These are phyloP conservation scores for Rhopilema esculentum DNA, from an alignment of 30 jellyfish, hydroid and myxozoan species.

Conservation along the genomic window DNA sequence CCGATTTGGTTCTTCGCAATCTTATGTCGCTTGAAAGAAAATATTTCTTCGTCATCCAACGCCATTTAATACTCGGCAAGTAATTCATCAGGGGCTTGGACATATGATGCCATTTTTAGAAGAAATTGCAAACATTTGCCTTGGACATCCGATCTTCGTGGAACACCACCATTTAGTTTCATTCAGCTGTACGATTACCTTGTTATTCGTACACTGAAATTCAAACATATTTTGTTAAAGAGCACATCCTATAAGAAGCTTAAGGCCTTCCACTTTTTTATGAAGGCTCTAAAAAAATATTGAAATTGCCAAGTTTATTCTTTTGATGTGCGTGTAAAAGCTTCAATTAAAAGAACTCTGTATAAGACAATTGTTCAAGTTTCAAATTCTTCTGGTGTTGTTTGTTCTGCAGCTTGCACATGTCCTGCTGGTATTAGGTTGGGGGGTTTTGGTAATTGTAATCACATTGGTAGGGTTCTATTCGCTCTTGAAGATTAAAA, in stretches of 20 bases:
- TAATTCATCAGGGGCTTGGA: neutral
- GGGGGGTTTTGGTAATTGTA: conserved; percentile 17
- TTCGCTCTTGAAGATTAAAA: neutral
- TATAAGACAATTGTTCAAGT: neutral
- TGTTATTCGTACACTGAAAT: conserved; percentile 43
- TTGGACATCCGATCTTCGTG: conserved; percentile 64
- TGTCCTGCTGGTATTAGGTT: conserved; percentile 26
- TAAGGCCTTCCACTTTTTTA: conserved; percentile 47
- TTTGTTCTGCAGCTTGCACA: conserved; percentile 33
- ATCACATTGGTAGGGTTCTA: conserved; percentile 2
- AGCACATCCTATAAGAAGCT: conserved; percentile 40
- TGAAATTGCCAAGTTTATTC: conserved; percentile 20
- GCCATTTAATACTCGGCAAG: neutral
- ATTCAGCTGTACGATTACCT: conserved; percentile 50
- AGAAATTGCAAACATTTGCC: conserved; percentile 40
- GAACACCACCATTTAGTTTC: conserved; percentile 48
- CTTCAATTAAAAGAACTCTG: conserved; percentile 12
- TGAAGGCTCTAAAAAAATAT: conserved; percentile 33
- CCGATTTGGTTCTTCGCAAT: conserved; percentile 27
- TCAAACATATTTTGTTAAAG: conserved; percentile 37
- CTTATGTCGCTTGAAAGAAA: neutral
- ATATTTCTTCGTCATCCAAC: neutral
- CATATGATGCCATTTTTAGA: conserved; percentile 26
- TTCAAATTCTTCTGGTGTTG: conserved; percentile 21
- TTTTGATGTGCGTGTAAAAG: conserved; percentile 20